These are phyloP conservation scores for Abscondita cerata DNA, from an alignment of 2,888 invertebrate genomes.

Conservation along the genomic window DNA sequence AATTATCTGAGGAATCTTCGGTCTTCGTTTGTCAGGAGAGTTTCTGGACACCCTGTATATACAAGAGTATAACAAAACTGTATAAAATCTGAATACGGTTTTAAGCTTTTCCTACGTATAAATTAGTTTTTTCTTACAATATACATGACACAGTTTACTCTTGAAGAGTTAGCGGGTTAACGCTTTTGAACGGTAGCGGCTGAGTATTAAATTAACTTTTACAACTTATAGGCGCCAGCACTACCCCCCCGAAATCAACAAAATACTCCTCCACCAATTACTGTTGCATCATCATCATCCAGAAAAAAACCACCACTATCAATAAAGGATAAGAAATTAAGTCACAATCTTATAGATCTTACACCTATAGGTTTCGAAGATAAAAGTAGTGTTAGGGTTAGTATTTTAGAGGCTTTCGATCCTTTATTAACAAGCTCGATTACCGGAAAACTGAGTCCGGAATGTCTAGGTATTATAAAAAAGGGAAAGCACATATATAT, in stretches of 20 bases:
- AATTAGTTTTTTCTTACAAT: no score
- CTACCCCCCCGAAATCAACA: conserved; percentile 56
- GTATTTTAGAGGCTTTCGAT: conserved; percentile 88
- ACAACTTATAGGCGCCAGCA: conserved; percentile 46
- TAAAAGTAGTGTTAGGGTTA: conserved; percentile 64
- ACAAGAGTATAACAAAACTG: no score
- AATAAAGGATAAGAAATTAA: conserved; percentile 45
- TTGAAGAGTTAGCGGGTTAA: no score
- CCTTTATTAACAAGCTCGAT: conserved; percentile 74
- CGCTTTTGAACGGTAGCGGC: no score
- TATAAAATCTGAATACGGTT: no score
- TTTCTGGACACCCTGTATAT: no score
- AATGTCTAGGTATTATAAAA: conserved; percentile 62
- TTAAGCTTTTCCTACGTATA: no score
- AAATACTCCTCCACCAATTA: conserved; percentile 48
- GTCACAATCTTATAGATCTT: conserved; percentile 65
- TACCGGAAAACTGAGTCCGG: conserved; percentile 50
- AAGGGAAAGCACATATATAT: neutral
- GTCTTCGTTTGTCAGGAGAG: no score
- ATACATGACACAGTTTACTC: no score
- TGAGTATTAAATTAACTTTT: neutral
- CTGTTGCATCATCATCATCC: conserved; percentile 40
- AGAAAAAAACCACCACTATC: conserved; percentile 39
- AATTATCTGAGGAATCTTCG: no score
- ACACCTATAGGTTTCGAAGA: conserved; percentile 59